phyloP scores from a whole-genome alignment of 2,888 invertebrate genomes.

The Drosophila anomelani region DNA sequence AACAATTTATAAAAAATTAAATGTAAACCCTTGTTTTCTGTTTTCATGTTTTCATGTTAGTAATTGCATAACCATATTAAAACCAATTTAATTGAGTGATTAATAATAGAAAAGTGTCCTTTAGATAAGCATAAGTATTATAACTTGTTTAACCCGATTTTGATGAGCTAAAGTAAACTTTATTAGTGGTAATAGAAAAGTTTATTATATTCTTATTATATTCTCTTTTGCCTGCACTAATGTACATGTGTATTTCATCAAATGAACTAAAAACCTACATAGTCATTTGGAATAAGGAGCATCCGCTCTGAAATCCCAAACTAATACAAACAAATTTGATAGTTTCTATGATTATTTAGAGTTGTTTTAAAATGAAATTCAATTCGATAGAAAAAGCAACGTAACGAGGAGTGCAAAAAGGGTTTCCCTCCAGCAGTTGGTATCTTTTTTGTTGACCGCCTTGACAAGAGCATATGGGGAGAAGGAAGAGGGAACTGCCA shows the following conservation, averaged over 20 bases:
- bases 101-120: neutral
- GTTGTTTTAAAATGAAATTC: slow-evolving; percentile 32
- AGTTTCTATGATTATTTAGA: neutral
- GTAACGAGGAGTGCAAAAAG: slow-evolving; percentile 11
- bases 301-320: neutral
- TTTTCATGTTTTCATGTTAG: neutral
- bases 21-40: neutral
- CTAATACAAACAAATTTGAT: neutral
- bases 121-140: neutral
- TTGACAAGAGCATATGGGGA: slow-evolving; percentile 46
- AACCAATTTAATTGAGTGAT: neutral
- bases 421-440: neutral
- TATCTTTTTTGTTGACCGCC: slow-evolving; percentile 18
- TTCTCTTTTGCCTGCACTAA: no score
- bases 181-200: no score
- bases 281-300: neutral
- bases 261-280: neutral
- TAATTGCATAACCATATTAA: neutral
- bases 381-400: slow-evolving; percentile 50
- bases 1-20: neutral
- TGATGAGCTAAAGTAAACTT: neutral
- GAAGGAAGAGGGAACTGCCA: slow-evolving; percentile 8
- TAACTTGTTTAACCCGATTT: neutral
- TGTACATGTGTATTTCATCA: no score
- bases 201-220: no score